These are phyloP conservation scores for Eurytoma adleriae DNA, from an alignment of 2,888 invertebrate genomes.

Conservation along the genomic window DNA sequence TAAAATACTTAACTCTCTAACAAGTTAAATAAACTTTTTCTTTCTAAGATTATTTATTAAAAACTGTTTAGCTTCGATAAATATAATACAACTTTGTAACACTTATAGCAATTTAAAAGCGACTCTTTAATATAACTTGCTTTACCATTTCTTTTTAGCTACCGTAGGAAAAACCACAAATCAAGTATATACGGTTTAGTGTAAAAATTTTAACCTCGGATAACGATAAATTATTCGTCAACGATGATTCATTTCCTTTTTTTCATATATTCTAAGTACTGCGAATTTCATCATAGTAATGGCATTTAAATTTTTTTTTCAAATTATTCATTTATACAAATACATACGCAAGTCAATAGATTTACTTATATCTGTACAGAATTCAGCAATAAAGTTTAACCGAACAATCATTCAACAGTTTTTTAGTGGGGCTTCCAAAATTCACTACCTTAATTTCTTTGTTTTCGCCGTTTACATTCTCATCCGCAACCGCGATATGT, in stretches of 20 bases:
- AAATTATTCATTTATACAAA: slow-evolving; percentile 17
- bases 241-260: slow-evolving; percentile 35
- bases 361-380: slow-evolving; percentile 2
- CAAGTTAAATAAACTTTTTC: slow-evolving; percentile 52
- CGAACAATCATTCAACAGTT: too few relatives aligned
- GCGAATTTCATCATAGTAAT: slow-evolving; percentile 32
- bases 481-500: neutral
- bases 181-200: slow-evolving; percentile 28
- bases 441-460: neutral
- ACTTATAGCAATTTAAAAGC: slow-evolving; percentile 58
- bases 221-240: slow-evolving; percentile 35
- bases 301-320: slow-evolving; percentile 47
- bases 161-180: slow-evolving; percentile 39
- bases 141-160: slow-evolving; percentile 21
- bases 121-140: slow-evolving; percentile 46
- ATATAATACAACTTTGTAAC: slow-evolving; percentile 58
- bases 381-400: slow-evolving; percentile 25
- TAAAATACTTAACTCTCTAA: slow-evolving; percentile 52
- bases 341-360: slow-evolving; percentile 6
- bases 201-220: slow-evolving; percentile 35
- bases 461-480: neutral
- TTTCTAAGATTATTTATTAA: slow-evolving; percentile 57
- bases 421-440: neutral
- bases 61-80: slow-evolving; percentile 54
- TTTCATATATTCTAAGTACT: slow-evolving; percentile 24